Evolutionary conservation across 2,888 invertebrate genomes (phyloP), one percentile per base, ranked within the genome.

Genomic region (Caenorhabditis doughertyi): DNA sequence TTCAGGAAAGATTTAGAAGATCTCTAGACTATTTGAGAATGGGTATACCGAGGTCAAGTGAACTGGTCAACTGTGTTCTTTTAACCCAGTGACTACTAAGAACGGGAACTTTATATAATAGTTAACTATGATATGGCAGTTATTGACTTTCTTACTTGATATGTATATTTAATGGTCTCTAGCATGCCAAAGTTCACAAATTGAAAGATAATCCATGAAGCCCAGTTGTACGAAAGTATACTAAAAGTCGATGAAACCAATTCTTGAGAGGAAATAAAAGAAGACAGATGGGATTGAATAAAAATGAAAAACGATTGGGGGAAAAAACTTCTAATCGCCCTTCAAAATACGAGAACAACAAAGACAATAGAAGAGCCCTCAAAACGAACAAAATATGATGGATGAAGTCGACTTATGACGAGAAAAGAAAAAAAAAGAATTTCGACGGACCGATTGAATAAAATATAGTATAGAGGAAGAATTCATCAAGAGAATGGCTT

Each of bases 401-500:
- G 73, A 73, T 73, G 64, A 27, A 55, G 53, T 73, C 60, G 21
- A 58, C 44, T 64, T 72, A 72, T 60, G 72, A 62, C 62, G 32
- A 49, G 7, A 23, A 27, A 16, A 42, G 13, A 42, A 9, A 39
- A 39, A 39, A 39, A 39, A 39, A 39, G 39, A 39, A 39, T 5
- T 3, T 16, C 39, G 39, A 42, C 42, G 42, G 44, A 44, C 44
- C 64, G 64, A 49, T 56, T 39, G 60, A 51, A 58, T 58, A 53
- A 27, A 44, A 42, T 47, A 55, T 23, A 42, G 44, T 21, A 60
- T n/a, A 51, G 49, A 58, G 42, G 21, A 47, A 55, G 67, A 76
- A 76, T 67, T 76, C 74, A 76, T 76, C 74, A 76, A 65, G 47
- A 56, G 67, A 76, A 67, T 76, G 74, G 74, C 53, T 47, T 21